Percentiles rank a stretch among this genome's conserved stretches.
phyloP scores from a whole-genome alignment of 1,140 invertebrate genomes.

The Ceratosolen solmsi region DNA sequence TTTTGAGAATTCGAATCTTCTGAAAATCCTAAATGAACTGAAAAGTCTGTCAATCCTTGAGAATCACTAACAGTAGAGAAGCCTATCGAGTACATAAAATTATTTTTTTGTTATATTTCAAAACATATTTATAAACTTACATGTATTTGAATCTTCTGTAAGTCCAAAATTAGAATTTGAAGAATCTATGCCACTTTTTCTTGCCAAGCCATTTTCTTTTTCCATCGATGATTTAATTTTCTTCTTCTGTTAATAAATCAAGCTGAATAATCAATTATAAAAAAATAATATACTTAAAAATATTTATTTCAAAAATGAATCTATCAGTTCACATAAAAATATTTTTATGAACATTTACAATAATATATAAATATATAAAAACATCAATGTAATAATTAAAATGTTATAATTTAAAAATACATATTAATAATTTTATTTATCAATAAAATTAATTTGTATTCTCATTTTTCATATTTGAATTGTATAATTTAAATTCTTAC shows the following conservation, averaged over 20 bases:
- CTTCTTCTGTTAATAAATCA: constrained; percentile 72
- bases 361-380: not conserved
- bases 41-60: constrained; percentile 88
- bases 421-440: too few relatives aligned
- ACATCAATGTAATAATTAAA: not conserved
- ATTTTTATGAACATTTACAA: too few relatives aligned
- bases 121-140: constrained; percentile 74
- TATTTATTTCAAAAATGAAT: too few relatives aligned
- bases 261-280: not conserved
- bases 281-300: not conserved
- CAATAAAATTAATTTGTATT: too few relatives aligned
- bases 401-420: too few relatives aligned
- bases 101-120: constrained; percentile 54
- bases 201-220: constrained; percentile 83
- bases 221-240: constrained; percentile 79
- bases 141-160: constrained; percentile 91
- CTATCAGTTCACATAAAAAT: too few relatives aligned
- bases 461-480: not conserved
- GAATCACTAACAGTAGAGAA: constrained; percentile 92
- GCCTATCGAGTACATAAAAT: constrained; percentile 73
- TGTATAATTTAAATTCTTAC: constrained; percentile 55
- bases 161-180: constrained; percentile 87
- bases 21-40: constrained; percentile 87
- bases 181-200: constrained; percentile 81
- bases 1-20: constrained; percentile 93